Evolutionary conservation across 2,888 invertebrate species (phyloP).

Genomic region (Creontiades dilutus): DNA sequence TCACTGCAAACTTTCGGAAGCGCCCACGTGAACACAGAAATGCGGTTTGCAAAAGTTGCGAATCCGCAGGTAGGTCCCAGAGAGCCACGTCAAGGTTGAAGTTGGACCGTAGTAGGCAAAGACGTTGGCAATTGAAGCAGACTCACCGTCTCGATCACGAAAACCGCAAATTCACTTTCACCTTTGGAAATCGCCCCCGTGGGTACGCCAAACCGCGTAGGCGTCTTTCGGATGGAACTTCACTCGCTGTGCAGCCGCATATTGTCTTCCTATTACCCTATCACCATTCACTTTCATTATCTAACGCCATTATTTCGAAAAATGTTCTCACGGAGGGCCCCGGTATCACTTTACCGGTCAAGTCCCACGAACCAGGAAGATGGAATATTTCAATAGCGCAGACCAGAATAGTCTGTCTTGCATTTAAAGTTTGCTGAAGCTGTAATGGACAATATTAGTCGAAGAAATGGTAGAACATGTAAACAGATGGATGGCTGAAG

Average conservation of each 20-base stretch:
- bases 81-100: neutral
- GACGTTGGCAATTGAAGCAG: neutral
- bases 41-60: neutral
- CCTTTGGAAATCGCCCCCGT: constrained; percentile 17
- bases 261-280: neutral
- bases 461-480: too few relatives aligned
- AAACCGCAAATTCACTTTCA: constrained; percentile 20
- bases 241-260: neutral
- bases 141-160: neutral
- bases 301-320: neutral
- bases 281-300: constrained; percentile 7
- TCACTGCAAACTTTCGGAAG: too few relatives aligned
- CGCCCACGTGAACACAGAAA: too few relatives aligned
- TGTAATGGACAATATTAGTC: too few relatives aligned
- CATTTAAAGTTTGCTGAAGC: too few relatives aligned
- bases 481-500: too few relatives aligned
- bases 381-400: too few relatives aligned
- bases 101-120: neutral
- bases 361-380: too few relatives aligned
- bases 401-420: too few relatives aligned
- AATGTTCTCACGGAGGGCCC: too few relatives aligned
- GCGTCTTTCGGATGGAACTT: neutral
- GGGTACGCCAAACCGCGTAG: neutral
- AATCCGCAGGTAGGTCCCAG: too few relatives aligned
- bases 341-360: too few relatives aligned